Base-by-base conservation (phyloP, 1,140 invertebrate species). In the Phenacoccus solenopsis region DNA sequence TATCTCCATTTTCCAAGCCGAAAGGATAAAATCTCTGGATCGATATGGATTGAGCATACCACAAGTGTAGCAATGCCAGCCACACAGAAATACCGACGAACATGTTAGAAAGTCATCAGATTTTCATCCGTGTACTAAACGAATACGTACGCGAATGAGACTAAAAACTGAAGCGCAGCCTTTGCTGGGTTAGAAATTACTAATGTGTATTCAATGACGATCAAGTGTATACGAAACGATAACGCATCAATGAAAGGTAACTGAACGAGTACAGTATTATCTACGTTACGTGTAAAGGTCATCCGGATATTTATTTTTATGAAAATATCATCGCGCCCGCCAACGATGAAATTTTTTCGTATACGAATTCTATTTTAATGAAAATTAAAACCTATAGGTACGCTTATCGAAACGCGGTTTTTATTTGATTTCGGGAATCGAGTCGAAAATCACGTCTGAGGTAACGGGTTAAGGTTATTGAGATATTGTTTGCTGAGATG, bases 1-100 rank as follows among this genome's bases (percentile, higher is more conserved):
- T 1, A 38, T 75, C 73, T 5, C 64, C 67, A 22, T 25, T 32
- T n/a, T 72, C 56, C 16, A 64, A 32, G 68, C 75, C 75, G 68
- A 72, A 73, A 13, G 73, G 69, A 25, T 75, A 75, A 49, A 74
- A 30, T 61, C 28, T 10, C 30, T 71, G 38, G 4, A 64, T 64
- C 9, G 59, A 22, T 9, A 64, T 16, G 13, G 59, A 2, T 10
- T 3, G 10, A 25, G 21, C 59, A 64, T 16, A 16, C 5, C 38
- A 49, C 3, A 49, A 10, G 5, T 16, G 5, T 16, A n/a, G 13
- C 30, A 13, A 5, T 5, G 30, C 30, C 30, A 32, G 13, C 5
- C 5, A 32, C 30, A 32, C 30, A 5, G 5, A 32, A 32, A 32
- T 13, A 13, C 30, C 30, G 13, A 13, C 30, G 30, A 32, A 7